Conservation (phyloP, 2,797 vertebrate genomes). For the Acrossocheilus fasciatus region DNA sequence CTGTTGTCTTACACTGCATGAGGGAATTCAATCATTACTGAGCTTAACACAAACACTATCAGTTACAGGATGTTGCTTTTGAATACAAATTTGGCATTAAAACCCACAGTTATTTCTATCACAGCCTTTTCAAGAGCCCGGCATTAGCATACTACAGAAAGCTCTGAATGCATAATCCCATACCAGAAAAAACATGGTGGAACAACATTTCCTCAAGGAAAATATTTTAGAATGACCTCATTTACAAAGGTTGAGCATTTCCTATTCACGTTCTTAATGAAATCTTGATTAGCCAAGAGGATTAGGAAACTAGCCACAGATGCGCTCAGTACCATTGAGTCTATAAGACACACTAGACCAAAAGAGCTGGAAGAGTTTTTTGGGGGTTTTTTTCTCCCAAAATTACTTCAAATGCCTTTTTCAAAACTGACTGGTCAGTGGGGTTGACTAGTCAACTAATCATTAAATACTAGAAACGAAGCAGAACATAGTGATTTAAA, state of each 20-base stretch:
- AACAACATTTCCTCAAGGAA: constrained; percentile 29
- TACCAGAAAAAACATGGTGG: not conserved
- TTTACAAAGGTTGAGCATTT: constrained; percentile 10
- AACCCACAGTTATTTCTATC: constrained; percentile 23
- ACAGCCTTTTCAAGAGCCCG: not conserved
- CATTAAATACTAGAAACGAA: not conserved
- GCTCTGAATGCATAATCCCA: constrained; percentile 18
- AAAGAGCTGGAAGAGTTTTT: not conserved
- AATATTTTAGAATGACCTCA: constrained; percentile 3
- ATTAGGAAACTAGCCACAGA: constrained; percentile 6
- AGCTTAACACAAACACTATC: constrained; percentile 28
- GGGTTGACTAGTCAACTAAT: not conserved
- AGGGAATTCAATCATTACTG: constrained; percentile 20
- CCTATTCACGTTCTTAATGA: constrained; percentile 8
- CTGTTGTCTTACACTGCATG: constrained; percentile 16
- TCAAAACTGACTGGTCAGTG: not conserved
- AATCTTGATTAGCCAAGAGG: constrained; percentile 19
- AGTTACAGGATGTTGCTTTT: constrained; percentile 2
- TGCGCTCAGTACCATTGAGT: not conserved
- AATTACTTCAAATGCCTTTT: not conserved
- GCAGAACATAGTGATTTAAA: not conserved
- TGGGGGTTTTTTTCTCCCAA: not conserved
- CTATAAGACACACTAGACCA: not conserved
- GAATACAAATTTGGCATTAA: constrained; percentile 34
- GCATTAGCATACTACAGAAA: constrained; percentile 18